Evolutionary conservation across 1,140 invertebrate species (phyloP).

Genomic region (Holcopasites calliopsidis): DNA sequence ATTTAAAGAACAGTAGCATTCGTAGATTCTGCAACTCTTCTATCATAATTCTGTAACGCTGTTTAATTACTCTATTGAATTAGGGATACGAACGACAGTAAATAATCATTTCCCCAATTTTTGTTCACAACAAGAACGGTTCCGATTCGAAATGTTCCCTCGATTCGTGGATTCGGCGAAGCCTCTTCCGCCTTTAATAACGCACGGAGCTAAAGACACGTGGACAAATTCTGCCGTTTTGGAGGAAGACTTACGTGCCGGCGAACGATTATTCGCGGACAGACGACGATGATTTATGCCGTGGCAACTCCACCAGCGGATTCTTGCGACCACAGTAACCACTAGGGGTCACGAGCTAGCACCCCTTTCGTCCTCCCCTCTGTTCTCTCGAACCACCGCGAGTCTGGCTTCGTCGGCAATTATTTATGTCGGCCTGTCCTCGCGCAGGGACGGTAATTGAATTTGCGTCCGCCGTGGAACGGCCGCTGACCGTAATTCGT

Average conservation of each 20-base stretch:
- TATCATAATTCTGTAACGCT: too few species aligned
- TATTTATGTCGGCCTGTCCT: conserved; percentile 60
- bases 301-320: conserved; percentile 40
- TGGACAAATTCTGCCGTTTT: too few species aligned
- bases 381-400: neutral
- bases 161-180: too few species aligned
- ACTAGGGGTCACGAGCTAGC: conserved; percentile 48
- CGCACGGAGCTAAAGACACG: too few species aligned
- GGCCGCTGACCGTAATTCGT: conserved; percentile 47
- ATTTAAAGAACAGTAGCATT: too few species aligned
- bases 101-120: too few species aligned
- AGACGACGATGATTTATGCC: conserved; percentile 58
- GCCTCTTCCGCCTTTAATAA: too few species aligned
- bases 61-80: too few species aligned
- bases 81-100: too few species aligned
- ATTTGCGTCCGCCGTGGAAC: conserved; percentile 43
- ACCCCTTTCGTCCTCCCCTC: neutral
- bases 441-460: conserved; percentile 56
- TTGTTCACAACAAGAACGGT: too few species aligned
- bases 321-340: conserved; percentile 56
- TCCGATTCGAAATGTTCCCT: too few species aligned
- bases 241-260: conserved; percentile 22
- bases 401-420: conserved; percentile 52
- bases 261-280: conserved; percentile 47
- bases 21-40: too few species aligned